phyloP scores from a whole-genome alignment of 2,797 vertebrate species.

The Sebastolobus alascanus region DNA sequence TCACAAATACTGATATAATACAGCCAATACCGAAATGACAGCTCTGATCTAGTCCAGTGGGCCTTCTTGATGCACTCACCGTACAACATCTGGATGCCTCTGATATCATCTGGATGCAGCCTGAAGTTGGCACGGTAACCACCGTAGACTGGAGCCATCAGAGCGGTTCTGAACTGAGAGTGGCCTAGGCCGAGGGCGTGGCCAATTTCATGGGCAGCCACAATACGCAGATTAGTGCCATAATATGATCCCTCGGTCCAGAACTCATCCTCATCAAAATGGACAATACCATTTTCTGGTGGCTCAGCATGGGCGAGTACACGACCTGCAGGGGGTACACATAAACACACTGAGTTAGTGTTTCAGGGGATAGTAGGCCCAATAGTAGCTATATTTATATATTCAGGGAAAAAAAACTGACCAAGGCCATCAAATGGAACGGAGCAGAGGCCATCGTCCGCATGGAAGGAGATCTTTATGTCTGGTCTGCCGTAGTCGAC shows the following conservation, averaged over 20 bases:
- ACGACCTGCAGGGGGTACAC: slow-evolving; percentile 75
- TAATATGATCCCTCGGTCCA: slow-evolving; percentile 89
- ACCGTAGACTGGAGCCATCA: slow-evolving; percentile 90
- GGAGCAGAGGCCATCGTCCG: slow-evolving; percentile 79
- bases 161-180: slow-evolving; percentile 86
- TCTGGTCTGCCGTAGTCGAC: slow-evolving; percentile 85
- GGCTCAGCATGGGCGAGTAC: slow-evolving; percentile 91
- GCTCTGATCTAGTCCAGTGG: background rate
- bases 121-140: slow-evolving; percentile 88
- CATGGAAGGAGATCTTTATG: slow-evolving; percentile 90
- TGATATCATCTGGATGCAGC: slow-evolving; percentile 89
- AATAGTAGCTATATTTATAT: background rate
- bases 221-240: slow-evolving; percentile 92
- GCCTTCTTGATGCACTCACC: slow-evolving; percentile 78
- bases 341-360: slow-evolving; percentile 4
- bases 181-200: slow-evolving; percentile 92
- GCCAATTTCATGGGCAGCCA: slow-evolving; percentile 93
- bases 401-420: slow-evolving; percentile 62
- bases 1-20: background rate
- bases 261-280: slow-evolving; percentile 92
- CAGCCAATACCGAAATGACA: background rate
- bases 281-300: slow-evolving; percentile 89
- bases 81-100: slow-evolving; percentile 90
- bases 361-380: background rate
- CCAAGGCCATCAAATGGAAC: slow-evolving; percentile 89